Evolutionary conservation across 2,113 vertebrate species (phyloP).

Genomic region (Tragelaphus imberbis): DNA sequence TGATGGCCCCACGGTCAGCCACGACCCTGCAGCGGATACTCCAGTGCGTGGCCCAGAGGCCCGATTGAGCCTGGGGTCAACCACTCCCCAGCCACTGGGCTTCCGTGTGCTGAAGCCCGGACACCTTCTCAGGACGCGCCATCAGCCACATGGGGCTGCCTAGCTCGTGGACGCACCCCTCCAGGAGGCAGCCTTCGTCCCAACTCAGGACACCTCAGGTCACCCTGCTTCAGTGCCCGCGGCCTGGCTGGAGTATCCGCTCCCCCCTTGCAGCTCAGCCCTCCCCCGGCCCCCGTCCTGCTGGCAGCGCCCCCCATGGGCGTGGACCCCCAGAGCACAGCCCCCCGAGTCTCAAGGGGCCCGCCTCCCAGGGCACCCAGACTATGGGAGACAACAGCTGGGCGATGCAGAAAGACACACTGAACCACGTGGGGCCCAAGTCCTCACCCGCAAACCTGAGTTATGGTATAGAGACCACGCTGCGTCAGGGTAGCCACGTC

Average conservation of each 20-base stretch:
- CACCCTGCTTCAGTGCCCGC: background rate
- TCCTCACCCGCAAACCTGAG: background rate
- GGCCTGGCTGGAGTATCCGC: background rate
- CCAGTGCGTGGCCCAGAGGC: background rate
- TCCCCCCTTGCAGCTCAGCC: fast-evolving
- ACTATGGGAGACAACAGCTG: background rate
- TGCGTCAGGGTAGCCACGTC: fast-evolving
- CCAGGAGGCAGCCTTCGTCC: background rate
- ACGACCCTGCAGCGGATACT: fast-evolving
- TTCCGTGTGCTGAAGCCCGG: fast-evolving
- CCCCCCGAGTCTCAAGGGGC: background rate
- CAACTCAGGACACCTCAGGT: background rate
- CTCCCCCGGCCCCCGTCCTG: fast-evolving
- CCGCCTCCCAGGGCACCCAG: fast-evolving
- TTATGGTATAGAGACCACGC: fast-evolving
- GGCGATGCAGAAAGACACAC: fast-evolving
- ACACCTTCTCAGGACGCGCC: background rate
- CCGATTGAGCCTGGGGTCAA: fast-evolving
- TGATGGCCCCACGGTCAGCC: fast-evolving
- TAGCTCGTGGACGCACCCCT: fast-evolving
- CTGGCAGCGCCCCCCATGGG: fast-evolving
- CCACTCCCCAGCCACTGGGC: background rate
- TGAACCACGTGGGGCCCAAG: fast-evolving
- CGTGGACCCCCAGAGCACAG: background rate
- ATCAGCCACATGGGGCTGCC: too few species aligned